Base-by-base conservation (phyloP, 2,113 vertebrate species). In the Tretioscincus oriximinensis region DNA sequence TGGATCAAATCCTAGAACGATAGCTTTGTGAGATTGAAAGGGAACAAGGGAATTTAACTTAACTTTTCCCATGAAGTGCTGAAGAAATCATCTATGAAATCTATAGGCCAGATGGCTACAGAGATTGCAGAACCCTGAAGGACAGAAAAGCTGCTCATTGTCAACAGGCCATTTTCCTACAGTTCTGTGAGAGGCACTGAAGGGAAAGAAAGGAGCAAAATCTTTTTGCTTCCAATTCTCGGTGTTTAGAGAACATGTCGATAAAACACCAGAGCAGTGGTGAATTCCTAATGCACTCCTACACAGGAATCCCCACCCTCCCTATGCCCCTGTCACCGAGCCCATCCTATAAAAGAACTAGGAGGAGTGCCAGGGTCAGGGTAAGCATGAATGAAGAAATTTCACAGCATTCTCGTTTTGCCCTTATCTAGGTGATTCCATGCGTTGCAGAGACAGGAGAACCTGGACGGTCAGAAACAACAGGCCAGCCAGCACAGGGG, bases 341-440 rank as follows among this genome's bases (percentile, higher is more conserved):
- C 16, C 35, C 0, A 0, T 54, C 29, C 76, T 70, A 61, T 68
- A 65, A 83, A 73, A 22, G 28, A 71, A 61, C 60, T 72, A 78
- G 9, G 47, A 51, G 72, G 82, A 16, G 9, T 28, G 41, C 31
- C 77, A 84, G 26, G 67, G 70, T 51, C 47, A 58, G 6, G 29
- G 7, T 29, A 45, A 47, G 14, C 9, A 6, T 0, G 0, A 61
- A 58, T 11, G 3, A 0, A 1, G 20, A 72, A 80, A 54, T 64
- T 73, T 49, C 29, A 49, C 60, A 41, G 24, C 74, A 41, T 45
- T 14, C 75, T 0, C 0, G 4, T 20, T 58, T 63, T 49, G 28
- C 63, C 58, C 74, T 85, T 78, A 26, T 60, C 84, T 75, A 66
- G 28, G 22, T n/a, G 16, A 31, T 47, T 49, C 31, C 51, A 1